Evolutionary conservation across 2,888 invertebrate species (phyloP), one percentile per base, ranked within the genome.

Genomic region (Callyntrura guangdongensis): DNA sequence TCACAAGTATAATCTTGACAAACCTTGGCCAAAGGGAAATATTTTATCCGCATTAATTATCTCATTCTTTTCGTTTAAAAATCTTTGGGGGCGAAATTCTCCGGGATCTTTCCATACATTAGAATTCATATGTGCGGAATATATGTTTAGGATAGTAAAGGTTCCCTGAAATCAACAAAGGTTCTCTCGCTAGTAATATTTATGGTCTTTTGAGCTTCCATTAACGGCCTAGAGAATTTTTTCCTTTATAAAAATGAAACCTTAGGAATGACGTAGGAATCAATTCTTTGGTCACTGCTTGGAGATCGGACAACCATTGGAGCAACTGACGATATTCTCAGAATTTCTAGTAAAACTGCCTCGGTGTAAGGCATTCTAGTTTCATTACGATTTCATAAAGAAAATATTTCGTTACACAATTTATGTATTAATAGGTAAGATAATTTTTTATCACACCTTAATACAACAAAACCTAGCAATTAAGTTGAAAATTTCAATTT

Each of bases 341-440:
- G 92, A 8, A 92, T 77, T 90, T 93, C 93, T 20, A 92, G 36
- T 22, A 93, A 45, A 14, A 91, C 90, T 12, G 93, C 93, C 84
- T 93, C 93, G 1, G 92, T 92, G 61, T 92, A 93, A 0, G 93
- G 93, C 93, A 93, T 92, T 59, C 93, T 93, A 74, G 6, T n/a
- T n/a, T n/a, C n/a, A n/a, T n/a, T n/a, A n/a, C n/a, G n/a, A n/a
- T n/a, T n/a, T n/a, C n/a, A n/a, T n/a, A n/a, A n/a, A n/a, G n/a
- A n/a, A n/a, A n/a, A n/a, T n/a, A n/a, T n/a, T n/a, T n/a, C n/a
- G n/a, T n/a, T n/a, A n/a, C n/a, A 14, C 0, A 36, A 69, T 69
- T 45, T 64, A 17, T 20, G 17, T n/a, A 72, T 17, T 8, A 1
- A n/a, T 36, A 8, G 6, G 12, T 36, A 36, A 72, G 25, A 64